Conservation (phyloP, 64 coral and sea anemone species). For the Astreopora myriophthalma region DNA sequence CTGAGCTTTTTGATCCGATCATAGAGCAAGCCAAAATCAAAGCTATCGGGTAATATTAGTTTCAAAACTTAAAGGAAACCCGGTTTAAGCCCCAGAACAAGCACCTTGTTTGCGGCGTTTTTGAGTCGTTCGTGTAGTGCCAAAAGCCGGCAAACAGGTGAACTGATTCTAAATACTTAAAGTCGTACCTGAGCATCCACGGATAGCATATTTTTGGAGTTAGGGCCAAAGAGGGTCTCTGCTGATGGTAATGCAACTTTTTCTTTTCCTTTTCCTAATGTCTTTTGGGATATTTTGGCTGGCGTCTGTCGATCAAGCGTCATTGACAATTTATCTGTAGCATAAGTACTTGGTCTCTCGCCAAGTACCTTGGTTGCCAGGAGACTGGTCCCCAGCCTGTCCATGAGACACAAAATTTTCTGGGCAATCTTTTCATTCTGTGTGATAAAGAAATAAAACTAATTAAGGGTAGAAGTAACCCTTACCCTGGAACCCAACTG, state of each 20-base stretch:
- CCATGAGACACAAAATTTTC: constrained; percentile 52
- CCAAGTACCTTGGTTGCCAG: constrained; percentile 60
- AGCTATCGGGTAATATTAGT: no score
- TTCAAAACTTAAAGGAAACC: no score
- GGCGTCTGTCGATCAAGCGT: constrained; percentile 49
- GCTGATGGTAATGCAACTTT: constrained; percentile 54
- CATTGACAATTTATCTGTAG: constrained; percentile 2
- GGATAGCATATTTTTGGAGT: neutral
- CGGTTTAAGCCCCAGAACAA: no score
- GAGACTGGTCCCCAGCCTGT: constrained; percentile 30
- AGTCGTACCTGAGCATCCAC: constrained; percentile 62
- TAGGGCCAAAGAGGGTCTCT: constrained; percentile 4
- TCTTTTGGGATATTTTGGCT: constrained; percentile 26
- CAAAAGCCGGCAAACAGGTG: no score
- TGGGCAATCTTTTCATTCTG: constrained; percentile 26
- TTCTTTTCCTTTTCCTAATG: constrained; percentile 21
- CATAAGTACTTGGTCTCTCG: constrained; percentile 44
- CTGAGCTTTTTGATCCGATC: no score
- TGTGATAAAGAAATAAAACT: neutral
- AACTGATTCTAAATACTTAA: no score
- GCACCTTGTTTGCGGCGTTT: no score
- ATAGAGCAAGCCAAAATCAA: no score
- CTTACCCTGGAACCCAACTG: neutral
- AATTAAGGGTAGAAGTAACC: neutral
- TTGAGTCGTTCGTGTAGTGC: no score